Base-by-base conservation (phyloP, 2,888 invertebrate species). In the Entomobrya multifasciata region DNA sequence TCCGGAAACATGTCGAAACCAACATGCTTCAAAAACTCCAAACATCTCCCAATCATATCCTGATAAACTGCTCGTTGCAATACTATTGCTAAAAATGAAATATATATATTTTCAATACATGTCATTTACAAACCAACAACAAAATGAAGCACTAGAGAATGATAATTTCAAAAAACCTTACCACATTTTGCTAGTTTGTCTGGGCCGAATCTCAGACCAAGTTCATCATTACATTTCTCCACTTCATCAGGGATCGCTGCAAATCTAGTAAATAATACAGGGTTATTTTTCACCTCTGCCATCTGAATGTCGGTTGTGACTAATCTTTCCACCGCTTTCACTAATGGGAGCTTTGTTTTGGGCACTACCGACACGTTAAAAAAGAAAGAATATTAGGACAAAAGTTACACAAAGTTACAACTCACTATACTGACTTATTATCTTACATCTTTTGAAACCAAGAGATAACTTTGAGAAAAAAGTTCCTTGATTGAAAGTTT, bases 31-130 rank as follows among this genome's bases (percentile, higher is more conserved):
- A 83, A 25, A 36, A 62, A 83, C 11, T 83, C 62, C 20, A 83
- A 13, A 10, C 76, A 74, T 49, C 82, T 25, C 3, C 25, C 22
- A 49, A 55, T 11, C 8, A 83, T 74, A 8, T 62, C 74, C 10
- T 44, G 44, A 36, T 83, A 17, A 3, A 83, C 82, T 6, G 82
- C 82, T 27, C 49, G 27, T 52, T 83, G 76, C 15, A 76, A n/a
- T 0, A 44, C 8, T 17, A 52, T 55, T n/a, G 17, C 62, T 49
- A 2, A 44, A 0, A 55, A 17, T 8, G 22, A 11, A 55, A 55
- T 22, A 20, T 55, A 6, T n/a, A n/a, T n/a, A n/a, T n/a, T n/a
- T n/a, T n/a, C n/a, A n/a, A 36, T 36, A 36, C 36, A 8, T 36
- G 36, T 36, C 4, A 52, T 52, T 52, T 11, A 52, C 13, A 52